Evolutionary conservation across 2,113 vertebrate genomes (phyloP).

Genomic region (Ailuropoda melanoleuca): DNA sequence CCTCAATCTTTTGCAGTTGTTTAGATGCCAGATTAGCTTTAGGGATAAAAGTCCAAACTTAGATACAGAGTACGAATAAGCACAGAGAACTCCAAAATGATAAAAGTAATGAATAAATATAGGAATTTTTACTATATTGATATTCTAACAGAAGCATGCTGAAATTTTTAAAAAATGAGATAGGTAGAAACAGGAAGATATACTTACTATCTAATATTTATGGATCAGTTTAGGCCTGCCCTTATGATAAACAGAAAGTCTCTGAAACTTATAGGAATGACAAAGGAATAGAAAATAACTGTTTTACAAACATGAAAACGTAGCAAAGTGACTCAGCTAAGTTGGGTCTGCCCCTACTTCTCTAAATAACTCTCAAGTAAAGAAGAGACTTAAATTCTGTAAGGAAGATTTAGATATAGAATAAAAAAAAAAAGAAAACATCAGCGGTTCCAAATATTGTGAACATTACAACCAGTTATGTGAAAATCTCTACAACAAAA

Average conservation of each 20-base stretch:
- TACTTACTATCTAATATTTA: not conserved
- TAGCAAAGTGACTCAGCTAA: not conserved
- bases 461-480: not conserved
- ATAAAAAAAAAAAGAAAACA: not conserved
- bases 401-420: not conserved
- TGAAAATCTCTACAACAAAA: not conserved
- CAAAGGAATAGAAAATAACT: not conserved
- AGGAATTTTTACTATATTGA: not conserved
- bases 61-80: not conserved
- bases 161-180: not conserved
- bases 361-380: not conserved
- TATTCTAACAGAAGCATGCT: not conserved
- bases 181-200: not conserved
- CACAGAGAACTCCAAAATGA: not conserved
- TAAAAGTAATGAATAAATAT: not conserved
- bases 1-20: not conserved
- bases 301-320: not conserved
- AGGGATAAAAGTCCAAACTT: not conserved
- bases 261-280: not conserved
- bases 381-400: not conserved
- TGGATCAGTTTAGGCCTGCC: not conserved
- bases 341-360: not conserved
- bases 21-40: constrained; percentile 1
- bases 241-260: not conserved
- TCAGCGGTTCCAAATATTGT: not conserved